These are phyloP conservation scores for Macropodus opercularis DNA, from an alignment of 2,797 vertebrate genomes.

Conservation along the genomic window DNA sequence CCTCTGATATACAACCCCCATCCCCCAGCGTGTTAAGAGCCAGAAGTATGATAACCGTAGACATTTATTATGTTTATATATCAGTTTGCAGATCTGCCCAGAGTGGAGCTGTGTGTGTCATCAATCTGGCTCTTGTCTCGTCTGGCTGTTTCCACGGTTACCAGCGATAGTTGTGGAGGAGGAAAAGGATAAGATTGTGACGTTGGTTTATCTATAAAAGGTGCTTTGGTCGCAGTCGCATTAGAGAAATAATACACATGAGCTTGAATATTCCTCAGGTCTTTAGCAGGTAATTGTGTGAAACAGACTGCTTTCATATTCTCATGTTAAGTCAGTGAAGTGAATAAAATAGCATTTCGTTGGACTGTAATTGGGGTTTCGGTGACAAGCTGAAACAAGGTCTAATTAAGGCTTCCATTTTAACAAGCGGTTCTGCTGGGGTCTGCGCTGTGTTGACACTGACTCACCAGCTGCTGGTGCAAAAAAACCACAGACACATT, in stretches of 20 bases:
- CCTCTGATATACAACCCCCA: constrained; percentile 23
- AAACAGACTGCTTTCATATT: constrained; percentile 22
- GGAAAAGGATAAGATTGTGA: constrained; percentile 51
- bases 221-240: constrained; percentile 38
- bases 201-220: constrained; percentile 38
- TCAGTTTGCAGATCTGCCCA: constrained; percentile 46
- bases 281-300: constrained; percentile 4
- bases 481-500: constrained; percentile 49
- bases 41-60: constrained; percentile 21
- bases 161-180: constrained; percentile 64
- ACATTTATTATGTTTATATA: constrained; percentile 49
- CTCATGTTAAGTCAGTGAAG: constrained; percentile 22
- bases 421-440: constrained; percentile 70
- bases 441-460: constrained; percentile 53
- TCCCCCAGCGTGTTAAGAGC: constrained; percentile 19
- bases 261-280: constrained; percentile 17
- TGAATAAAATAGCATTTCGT: constrained; percentile 46
- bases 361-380: constrained; percentile 56
- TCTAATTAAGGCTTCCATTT: constrained; percentile 72
- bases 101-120: constrained; percentile 56
- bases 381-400: constrained; percentile 59
- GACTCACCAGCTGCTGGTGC: constrained; percentile 68
- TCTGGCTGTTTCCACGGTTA: constrained; percentile 74
- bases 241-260: constrained; percentile 11
- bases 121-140: constrained; percentile 48